Evolutionary conservation across 2,113 vertebrate genomes (phyloP), one percentile per base, ranked within the genome.

Genomic region (Scomber scombrus): DNA sequence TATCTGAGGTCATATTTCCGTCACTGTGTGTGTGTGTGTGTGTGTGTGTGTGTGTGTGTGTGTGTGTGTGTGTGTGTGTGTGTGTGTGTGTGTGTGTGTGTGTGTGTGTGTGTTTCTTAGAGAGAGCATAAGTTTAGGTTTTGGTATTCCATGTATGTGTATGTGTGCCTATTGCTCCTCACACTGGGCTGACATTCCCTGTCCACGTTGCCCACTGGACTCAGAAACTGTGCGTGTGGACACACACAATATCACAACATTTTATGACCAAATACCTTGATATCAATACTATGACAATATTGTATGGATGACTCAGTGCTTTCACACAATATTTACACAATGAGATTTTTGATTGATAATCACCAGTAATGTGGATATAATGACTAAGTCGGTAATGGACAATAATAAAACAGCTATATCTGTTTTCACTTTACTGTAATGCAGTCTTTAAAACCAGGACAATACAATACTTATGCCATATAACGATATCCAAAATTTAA

Each of bases 151-250:
- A 26, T 26, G 23, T 2, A 26, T 26, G 5, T 46, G 50, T 45
- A 3, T 51, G 29, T 50, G 15, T 77, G 11, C 19, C 8, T 40
- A 9, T 9, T 49, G n/a, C 51, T 64, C n/a, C 26, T 72, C 56
- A 58, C 18, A 31, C 0, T 19, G 71, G 29, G 19, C 47, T 52
- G 34, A 40, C 34, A 40, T 50, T 23, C 14, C 9, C 56, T 23
- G 52, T 63, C 23, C 31, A 18, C 52, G 54, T n/a, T 58, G 31
- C 60, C n/a, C 52, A 15, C 45, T 8, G 34, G 16, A 9, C 54
- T 78, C 64, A 68, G 71, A 70, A 52, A 50, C 40, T 31, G 4
- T n/a, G 5, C 55, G 3, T 19, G 63, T 56, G 62, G 3, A 19
- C 50, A 7, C n/a, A n/a, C n/a, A n/a, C n/a, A 40, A 9, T 40